Evolutionary conservation across 2,888 invertebrate genomes (phyloP), one percentile per base, ranked within the genome.

Genomic region (Oligia strigilis): DNA sequence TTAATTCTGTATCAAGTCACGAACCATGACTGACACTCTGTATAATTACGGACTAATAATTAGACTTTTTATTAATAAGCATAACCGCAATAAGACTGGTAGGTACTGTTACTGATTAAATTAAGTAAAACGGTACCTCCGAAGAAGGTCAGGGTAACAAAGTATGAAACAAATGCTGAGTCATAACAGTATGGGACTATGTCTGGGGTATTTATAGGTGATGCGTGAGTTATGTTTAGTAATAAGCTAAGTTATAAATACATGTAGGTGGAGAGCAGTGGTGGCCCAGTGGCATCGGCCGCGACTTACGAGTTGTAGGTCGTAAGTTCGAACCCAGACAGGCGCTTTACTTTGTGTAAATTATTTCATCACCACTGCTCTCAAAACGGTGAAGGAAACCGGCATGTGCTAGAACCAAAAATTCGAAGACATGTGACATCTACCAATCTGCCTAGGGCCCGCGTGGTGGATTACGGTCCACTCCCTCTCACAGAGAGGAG

Each of bases 81-180:
- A 78, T 82, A 78, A 78, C 84, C 46, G 78, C 80, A 66, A 78
- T 75, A 70, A 81, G 66, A 80, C 79, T 70, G 66, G 72, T 78
- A 83, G 66, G 67, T 80, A 87, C 85, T 71, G 83, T 89, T 88
- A 86, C 69, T 77, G 78, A 77, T 81, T 88, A 78, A 78, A 79
- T 78, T 71, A 62, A 71, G 74, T 83, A 82, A 84, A 73, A 82
- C 80, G 70, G 82, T 66, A 65, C 40, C 52, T 65, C 17, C 6
- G 14, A 77, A 83, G 74, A 80, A 84, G 89, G 88, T 88, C 86
- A 75, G 79, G 77, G 77, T 73, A 77, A 76, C 75, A 58, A 77
- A 72, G 72, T 76, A 76, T 29, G 72, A 79, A 82, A 66, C 72
- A 83, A 71, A 78, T 70, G 36, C 29, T 84, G 73, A 77, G 72